These are phyloP conservation scores for Eucriotettix oculatus DNA, from an alignment of 2,888 invertebrate genomes.

Conservation along the genomic window DNA sequence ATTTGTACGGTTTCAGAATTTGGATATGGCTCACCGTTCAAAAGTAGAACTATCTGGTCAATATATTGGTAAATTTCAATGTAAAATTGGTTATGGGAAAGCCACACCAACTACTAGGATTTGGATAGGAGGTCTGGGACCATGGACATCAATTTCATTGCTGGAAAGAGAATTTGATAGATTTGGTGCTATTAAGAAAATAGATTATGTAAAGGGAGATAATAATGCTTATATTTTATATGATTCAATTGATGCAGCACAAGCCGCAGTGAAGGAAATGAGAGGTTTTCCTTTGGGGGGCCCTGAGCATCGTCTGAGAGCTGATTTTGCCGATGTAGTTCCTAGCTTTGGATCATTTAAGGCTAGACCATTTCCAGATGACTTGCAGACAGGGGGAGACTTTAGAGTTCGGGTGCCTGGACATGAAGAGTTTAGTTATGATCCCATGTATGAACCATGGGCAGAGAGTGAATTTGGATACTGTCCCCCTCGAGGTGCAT, in stretches of 20 bases:
- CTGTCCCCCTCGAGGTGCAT: slow-evolving; percentile 19
- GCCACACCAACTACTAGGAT: slow-evolving; percentile 90
- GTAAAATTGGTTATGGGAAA: slow-evolving; percentile 99
- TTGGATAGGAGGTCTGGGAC: slow-evolving; percentile 95
- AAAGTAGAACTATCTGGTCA: slow-evolving; percentile 93
- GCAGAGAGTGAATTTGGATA: slow-evolving; percentile 21
- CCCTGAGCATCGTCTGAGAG: slow-evolving; percentile 71
- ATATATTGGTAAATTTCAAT: slow-evolving; percentile 94
- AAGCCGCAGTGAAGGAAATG: slow-evolving; percentile 94
- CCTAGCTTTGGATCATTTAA: slow-evolving; percentile 36
- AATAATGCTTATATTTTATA: slow-evolving; percentile 89
- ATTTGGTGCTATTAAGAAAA: slow-evolving; percentile 94
- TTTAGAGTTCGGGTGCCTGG: slow-evolving; percentile 20
- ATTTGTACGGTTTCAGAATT: slow-evolving; percentile 86
- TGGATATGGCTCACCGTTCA: slow-evolving; percentile 89
- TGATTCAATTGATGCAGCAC: slow-evolving; percentile 92
- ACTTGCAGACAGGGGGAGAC: slow-evolving; percentile 17
- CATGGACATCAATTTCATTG: slow-evolving; percentile 88
- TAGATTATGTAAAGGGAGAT: slow-evolving; percentile 93
- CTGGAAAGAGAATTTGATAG: slow-evolving; percentile 92
- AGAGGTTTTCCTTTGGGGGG: slow-evolving; percentile 85
- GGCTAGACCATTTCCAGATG: slow-evolving; percentile 42
- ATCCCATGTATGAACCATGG: slow-evolving; percentile 31
- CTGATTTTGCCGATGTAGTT: slow-evolving; percentile 91
- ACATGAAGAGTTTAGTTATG: slow-evolving; percentile 47